Percentiles rank a stretch among this genome's conserved stretches.
phyloP scores from a whole-genome alignment of 2,113 vertebrate genomes.

The Malurus alboscapulatus region DNA sequence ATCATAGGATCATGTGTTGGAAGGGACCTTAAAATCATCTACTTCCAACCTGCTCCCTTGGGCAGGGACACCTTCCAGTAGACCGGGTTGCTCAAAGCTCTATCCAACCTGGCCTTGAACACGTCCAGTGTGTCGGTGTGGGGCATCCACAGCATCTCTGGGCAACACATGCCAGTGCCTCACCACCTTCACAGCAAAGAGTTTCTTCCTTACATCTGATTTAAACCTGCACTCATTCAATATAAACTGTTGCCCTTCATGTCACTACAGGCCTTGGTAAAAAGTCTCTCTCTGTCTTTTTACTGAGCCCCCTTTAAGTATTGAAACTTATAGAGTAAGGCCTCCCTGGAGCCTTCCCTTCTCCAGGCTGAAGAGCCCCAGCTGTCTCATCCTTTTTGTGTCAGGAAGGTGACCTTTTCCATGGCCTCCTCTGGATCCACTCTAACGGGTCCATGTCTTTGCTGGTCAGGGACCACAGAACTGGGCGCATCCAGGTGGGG shows the following conservation, averaged over 20 bases:
- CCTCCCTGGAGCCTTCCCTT: neutral
- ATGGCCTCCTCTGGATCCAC: neutral
- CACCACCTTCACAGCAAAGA: neutral
- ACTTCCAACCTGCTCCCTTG: fast-evolving
- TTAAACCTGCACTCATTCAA: neutral
- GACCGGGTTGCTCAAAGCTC: neutral
- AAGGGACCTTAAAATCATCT: neutral
- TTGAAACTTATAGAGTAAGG: neutral
- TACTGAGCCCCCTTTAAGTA: neutral
- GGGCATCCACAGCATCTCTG: neutral
- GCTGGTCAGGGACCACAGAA: neutral
- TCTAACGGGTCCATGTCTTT: neutral
- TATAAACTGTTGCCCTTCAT: neutral
- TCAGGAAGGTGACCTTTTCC: neutral
- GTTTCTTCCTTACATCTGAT: neutral
- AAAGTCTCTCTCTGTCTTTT: neutral
- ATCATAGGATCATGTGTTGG: neutral
- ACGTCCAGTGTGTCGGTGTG: neutral
- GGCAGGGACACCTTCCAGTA: neutral
- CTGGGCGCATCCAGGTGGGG: neutral
- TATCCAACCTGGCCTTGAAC: neutral
- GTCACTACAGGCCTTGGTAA: neutral
- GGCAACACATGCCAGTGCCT: neutral
- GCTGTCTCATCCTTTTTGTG: neutral
- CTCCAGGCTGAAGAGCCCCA: neutral